Evolutionary conservation across 2,113 vertebrate genomes (phyloP).

Genomic region (Picathartes gymnocephalus): DNA sequence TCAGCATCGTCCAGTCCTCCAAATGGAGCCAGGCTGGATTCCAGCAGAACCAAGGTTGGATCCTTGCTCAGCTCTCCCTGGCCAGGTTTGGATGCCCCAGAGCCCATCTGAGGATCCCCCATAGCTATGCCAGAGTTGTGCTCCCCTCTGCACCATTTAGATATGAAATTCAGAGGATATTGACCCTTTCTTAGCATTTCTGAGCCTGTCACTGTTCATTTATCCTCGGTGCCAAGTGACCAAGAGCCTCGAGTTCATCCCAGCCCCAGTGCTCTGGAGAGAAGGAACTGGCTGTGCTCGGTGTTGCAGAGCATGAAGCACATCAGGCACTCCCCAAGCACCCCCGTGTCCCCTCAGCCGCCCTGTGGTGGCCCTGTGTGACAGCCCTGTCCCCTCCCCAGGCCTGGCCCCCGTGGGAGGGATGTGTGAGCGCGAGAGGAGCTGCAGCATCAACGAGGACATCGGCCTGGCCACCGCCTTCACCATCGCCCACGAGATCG

Average conservation of each 20-base stretch:
- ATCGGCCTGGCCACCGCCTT: constrained; percentile 96
- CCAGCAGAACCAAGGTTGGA: not conserved
- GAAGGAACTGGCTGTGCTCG: not conserved
- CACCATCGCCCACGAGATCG: constrained; percentile 98
- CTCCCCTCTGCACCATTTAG: not conserved
- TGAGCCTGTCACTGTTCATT: not conserved
- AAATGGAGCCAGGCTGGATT: not conserved
- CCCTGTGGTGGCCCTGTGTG: not conserved
- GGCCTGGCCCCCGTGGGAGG: constrained; percentile 95
- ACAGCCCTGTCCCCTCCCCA: constrained; percentile 12
- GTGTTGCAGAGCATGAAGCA: accelerated
- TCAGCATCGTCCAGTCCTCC: not conserved
- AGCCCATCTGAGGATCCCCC: not conserved
- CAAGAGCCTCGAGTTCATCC: not conserved
- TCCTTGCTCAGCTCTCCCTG: not conserved
- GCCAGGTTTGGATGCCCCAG: not conserved
- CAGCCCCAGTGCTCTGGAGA: not conserved
- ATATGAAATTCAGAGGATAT: not conserved
- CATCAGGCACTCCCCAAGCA: accelerated
- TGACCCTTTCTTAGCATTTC: not conserved
- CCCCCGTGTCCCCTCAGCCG: accelerated
- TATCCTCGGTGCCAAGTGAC: not conserved
- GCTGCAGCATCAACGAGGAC: constrained; percentile 98
- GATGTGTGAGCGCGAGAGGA: constrained; percentile 96
- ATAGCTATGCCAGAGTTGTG: not conserved